Evolutionary conservation across 2,113 vertebrate genomes (phyloP).

Genomic region (Eretmodus cyanostictus): DNA sequence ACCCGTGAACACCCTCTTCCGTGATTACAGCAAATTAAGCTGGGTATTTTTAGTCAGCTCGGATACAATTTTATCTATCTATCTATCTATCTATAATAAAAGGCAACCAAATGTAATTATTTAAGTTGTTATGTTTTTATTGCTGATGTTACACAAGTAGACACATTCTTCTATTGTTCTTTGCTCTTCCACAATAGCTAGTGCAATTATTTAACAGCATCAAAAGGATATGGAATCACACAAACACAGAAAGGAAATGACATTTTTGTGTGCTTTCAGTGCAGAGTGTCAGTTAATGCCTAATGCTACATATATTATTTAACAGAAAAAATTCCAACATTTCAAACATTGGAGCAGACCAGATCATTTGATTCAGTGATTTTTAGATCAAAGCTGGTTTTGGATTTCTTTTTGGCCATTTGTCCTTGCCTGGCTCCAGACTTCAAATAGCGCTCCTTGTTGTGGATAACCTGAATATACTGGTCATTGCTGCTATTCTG

Average conservation of each 20-base stretch:
- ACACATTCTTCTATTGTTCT: background rate
- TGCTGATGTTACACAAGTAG: background rate
- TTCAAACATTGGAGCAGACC: slow-evolving; percentile 82
- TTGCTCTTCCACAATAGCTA: background rate
- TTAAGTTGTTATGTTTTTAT: background rate
- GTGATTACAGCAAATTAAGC: background rate
- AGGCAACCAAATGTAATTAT: background rate
- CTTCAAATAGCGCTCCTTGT: slow-evolving; percentile 74
- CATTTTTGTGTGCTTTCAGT: background rate
- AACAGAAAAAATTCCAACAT: background rate
- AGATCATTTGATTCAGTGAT: slow-evolving; percentile 69
- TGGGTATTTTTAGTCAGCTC: background rate
- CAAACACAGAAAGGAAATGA: background rate
- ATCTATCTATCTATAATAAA: background rate
- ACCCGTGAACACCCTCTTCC: background rate
- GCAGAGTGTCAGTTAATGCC: background rate
- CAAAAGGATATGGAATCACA: background rate
- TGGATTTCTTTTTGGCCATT: slow-evolving; percentile 70
- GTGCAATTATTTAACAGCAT: background rate
- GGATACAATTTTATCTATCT: background rate
- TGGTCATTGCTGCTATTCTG: slow-evolving; percentile 85
- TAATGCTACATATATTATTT: background rate
- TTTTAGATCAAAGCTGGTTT: slow-evolving; percentile 55
- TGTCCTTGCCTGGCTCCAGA: slow-evolving; percentile 62
- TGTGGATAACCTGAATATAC: slow-evolving; percentile 83